Base-by-base conservation (phyloP, 2,888 invertebrate genomes). In the Gasteruption jaculator region DNA sequence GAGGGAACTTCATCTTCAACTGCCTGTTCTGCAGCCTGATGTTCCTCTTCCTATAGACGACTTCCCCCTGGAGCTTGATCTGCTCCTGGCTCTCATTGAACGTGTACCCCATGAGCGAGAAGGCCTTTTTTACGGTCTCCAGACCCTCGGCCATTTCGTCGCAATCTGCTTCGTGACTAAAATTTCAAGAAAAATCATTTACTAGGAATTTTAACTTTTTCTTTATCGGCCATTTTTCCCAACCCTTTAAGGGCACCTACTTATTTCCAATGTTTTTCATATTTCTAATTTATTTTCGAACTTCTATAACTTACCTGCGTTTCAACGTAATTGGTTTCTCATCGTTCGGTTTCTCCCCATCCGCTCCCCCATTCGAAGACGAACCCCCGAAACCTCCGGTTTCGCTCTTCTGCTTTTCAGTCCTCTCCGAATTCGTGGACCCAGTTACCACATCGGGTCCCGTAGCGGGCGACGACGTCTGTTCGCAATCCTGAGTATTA, bases 11-110 rank as follows among this genome's bases (percentile, higher is more conserved):
- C 47, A 83, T 74, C 57, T 74, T 76, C 11, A 79, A 61, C 47
- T 74, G 73, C 12, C 78, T 69, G 60, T 79, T 80, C 54, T 78
- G 79, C 27, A 74, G 66, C 46, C 79, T 75, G 2, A 79, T 76
- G 44, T 80, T 73, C 18, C 77, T 76, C 64, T 83, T 83, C 41
- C 79, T 77, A 58, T 82, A 85, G 27, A 81, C 76, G 6, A 85
- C 76, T 50, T 77, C 75, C 0, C 83, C 85, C 52, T 67, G 64
- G 11, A 68, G 51, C 49, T 63, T 66, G 41, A 44, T 54, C 49
- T 63, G 57, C 27, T 55, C 54, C 40, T 61, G 45, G 49, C 59
- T 54, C 33, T 64, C 53, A 22, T 60, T 60, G 42, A 62, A 65
- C 18, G 63, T 60, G 45, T 64, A 71, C 0, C 83, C 84, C 76